A percentile compares a stretch with the other conserved stretches of the same genome.
Conservation (phyloP, 2,797 vertebrate species). For the Euphonia xanthogaster region DNA sequence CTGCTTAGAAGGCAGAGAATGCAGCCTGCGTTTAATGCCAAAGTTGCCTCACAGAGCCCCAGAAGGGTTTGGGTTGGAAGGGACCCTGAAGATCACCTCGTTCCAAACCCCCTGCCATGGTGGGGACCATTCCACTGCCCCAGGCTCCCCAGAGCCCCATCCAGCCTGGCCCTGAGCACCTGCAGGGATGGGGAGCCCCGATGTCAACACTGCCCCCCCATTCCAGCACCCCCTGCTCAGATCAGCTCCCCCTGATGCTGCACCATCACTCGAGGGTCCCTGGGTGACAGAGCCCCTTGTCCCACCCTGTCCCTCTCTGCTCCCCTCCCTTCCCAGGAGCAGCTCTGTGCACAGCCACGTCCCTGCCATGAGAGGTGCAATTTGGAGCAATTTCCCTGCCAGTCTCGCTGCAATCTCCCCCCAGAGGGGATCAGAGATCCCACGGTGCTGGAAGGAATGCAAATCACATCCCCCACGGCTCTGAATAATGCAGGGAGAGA, state of each 20-base stretch:
- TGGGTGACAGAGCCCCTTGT: not conserved
- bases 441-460: not conserved
- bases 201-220: not conserved
- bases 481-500: not conserved
- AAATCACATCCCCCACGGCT: not conserved
- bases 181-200: too few species aligned
- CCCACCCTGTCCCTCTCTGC: not conserved
- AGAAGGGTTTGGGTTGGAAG: too few species aligned
- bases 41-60: too few species aligned
- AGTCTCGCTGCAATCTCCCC: not conserved
- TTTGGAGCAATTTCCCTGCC: constrained; percentile 33
- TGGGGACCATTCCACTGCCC: too few species aligned
- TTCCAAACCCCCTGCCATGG: too few species aligned
- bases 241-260: not conserved
- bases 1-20: not conserved
- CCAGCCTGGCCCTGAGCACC: too few species aligned
- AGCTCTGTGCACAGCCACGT: accelerated
- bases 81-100: too few species aligned
- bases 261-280: not conserved
- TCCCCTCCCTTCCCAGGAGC: not conserved
- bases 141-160: too few species aligned
- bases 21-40: not conserved
- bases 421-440: constrained; percentile 1
- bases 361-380: not conserved
- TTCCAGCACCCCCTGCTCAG: not conserved